Conservation (phyloP, 2,113 vertebrate species). For the Heloderma charlesbogerti region DNA sequence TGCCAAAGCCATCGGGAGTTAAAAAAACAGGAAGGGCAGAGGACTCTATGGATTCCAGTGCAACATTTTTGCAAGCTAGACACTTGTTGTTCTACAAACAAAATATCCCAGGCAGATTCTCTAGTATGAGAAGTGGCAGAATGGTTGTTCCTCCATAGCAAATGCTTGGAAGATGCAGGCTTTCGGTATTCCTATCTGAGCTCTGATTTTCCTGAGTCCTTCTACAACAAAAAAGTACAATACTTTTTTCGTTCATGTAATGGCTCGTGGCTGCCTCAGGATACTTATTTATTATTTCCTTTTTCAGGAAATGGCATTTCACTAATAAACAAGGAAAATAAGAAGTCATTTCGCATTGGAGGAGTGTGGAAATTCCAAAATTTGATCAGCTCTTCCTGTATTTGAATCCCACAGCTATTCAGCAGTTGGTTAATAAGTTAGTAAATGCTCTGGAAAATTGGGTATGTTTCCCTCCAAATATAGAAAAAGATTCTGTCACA, state of each 20-base stretch:
- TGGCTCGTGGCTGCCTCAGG: not conserved
- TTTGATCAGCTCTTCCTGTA: accelerated
- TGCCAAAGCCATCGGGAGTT: constrained; percentile 60
- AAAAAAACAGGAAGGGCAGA: constrained; percentile 53
- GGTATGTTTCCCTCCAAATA: not conserved
- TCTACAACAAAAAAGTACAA: not conserved
- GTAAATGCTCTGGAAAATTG: not conserved
- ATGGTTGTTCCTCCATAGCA: accelerated
- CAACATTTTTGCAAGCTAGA: not conserved
- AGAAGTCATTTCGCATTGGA: not conserved
- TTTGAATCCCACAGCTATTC: no score
- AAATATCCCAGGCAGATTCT: no score
- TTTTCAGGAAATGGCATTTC: accelerated
- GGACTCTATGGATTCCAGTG: not conserved
- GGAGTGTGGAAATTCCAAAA: accelerated
- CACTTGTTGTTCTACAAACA: accelerated
- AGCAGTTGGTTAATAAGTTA: accelerated
- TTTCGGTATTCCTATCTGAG: not conserved
- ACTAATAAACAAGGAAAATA: not conserved
- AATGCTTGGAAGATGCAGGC: not conserved
- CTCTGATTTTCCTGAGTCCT: not conserved
- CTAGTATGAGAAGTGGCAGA: accelerated
- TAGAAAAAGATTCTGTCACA: not conserved
- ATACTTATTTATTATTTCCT: not conserved
- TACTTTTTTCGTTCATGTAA: not conserved